Evolutionary conservation across 2,797 vertebrate species (phyloP), one percentile per base, ranked within the genome.

Genomic region (Nannoperca obscura): DNA sequence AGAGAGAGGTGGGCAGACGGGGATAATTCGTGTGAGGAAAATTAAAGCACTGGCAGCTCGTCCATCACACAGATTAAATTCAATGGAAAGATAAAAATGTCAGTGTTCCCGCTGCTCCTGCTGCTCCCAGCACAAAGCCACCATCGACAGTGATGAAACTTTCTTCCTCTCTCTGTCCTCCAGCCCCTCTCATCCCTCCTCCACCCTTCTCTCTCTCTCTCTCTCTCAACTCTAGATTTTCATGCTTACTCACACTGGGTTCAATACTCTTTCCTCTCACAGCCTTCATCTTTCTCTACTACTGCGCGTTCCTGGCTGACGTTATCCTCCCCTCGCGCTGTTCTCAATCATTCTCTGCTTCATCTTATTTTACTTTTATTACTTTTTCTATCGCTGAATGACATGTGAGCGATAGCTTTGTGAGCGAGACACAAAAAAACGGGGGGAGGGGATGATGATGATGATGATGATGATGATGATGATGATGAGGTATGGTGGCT

Each of bases 11-110:
- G 82, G 82, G 89, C 86, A 80, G 94, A 91, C 82, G 78, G 90
- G 92, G 94, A 95, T 96, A 95, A 97, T 96, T 96, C 92, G 83
- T 92, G 95, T 93, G 95, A 94, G 95, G 95, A 96, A 96, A 96
- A 96, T 93, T 94, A 96, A 96, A 97, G 95, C 92, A 79, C 91
- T 96, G 95, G 93, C 95, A 95, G 93, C 87, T 93, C 90, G 77
- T 95, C 95, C 93, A 94, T 96, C 95, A 95, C 91, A 81, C 92
- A 94, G 93, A 95, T 95, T 94, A 94, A 95, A 96, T 95, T 94
- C 93, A 95, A 95, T 94, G 86, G 93, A 95, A 94, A 94, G 94
- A 96, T 95, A 95, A 95, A 96, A 96, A 95, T 93, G 95, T 95
- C 94, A 95, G 92, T 88, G 92, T 85, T 91, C 83, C 85, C 83